Conservation (phyloP, 2,113 vertebrate genomes). For the Dendropsophus ebraccatus region DNA sequence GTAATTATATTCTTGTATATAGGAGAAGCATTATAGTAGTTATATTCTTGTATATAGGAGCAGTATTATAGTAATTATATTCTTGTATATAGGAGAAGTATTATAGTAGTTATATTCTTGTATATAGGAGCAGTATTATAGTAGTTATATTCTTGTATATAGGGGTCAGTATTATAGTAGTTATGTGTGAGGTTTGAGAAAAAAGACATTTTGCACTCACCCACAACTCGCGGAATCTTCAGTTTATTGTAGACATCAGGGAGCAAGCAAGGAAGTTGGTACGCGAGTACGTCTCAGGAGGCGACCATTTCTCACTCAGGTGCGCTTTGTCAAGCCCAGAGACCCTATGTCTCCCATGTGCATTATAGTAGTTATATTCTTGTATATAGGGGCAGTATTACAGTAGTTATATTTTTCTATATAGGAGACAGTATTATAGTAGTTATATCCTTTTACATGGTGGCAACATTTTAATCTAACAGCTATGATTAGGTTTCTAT, state of each 20-base stretch:
- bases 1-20: background rate
- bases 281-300: too few relatives aligned
- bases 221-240: too few relatives aligned
- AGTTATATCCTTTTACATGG: background rate
- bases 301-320: too few relatives aligned
- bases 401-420: background rate
- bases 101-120: slow-evolving; percentile 17
- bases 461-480: background rate
- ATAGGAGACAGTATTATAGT: slow-evolving; percentile 1
- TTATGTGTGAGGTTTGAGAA: too few relatives aligned
- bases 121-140: slow-evolving; percentile 3
- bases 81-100: slow-evolving; percentile 1
- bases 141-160: slow-evolving; percentile 10
- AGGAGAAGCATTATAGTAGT: background rate
- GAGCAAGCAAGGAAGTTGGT: too few relatives aligned
- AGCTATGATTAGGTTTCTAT: slow-evolving; percentile 12
- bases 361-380: slow-evolving; percentile 8
- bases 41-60: background rate
- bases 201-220: too few relatives aligned
- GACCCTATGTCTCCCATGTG: too few relatives aligned
- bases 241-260: too few relatives aligned
- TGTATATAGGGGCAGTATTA: background rate
- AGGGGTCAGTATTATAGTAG: background rate
- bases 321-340: too few relatives aligned
- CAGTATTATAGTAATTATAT: slow-evolving; percentile 15